A percentile compares a stretch with the other conserved stretches of the same genome.
Conservation (phyloP, 2,888 invertebrate species). For the Hypena proboscidalis region DNA sequence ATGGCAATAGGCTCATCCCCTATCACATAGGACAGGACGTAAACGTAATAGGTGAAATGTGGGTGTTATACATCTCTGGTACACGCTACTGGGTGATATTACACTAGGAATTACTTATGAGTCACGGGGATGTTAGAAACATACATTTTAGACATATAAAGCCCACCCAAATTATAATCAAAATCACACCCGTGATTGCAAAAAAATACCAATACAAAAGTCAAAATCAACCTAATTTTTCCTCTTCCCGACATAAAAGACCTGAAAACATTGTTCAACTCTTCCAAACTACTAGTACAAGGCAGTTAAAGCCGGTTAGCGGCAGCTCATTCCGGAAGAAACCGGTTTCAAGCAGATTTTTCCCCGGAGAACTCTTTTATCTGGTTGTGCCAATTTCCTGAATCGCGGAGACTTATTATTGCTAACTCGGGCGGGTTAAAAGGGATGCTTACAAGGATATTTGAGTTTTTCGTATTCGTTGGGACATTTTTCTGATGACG, state of each 20-base stretch:
- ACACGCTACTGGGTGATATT: too few species aligned
- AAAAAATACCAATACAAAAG: not conserved
- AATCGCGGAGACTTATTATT: conserved; percentile 39
- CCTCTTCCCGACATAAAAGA: not conserved
- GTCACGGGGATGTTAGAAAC: too few species aligned
- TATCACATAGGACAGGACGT: too few species aligned
- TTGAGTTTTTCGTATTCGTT: too few species aligned
- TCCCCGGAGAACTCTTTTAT: conserved; percentile 35
- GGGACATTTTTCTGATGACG: too few species aligned
- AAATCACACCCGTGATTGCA: too few species aligned
- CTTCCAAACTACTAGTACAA: not conserved
- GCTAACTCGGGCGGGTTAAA: conserved; percentile 23
- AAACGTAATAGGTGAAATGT: too few species aligned
- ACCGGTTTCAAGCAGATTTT: conserved; percentile 33
- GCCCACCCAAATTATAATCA: too few species aligned
- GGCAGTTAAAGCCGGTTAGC: conserved; percentile 13
- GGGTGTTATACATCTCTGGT: too few species aligned
- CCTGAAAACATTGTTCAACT: conserved; percentile 1
- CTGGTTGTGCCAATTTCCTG: conserved; percentile 44
- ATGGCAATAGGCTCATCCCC: too few species aligned
- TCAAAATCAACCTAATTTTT: not conserved
- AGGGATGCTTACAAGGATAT: conserved; percentile 11
- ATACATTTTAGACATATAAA: too few species aligned
- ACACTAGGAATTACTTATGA: too few species aligned
- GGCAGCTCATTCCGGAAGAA: conserved; percentile 17